phyloP scores from a whole-genome alignment of 2,113 vertebrate species.

The Sporophila hypoxantha region DNA sequence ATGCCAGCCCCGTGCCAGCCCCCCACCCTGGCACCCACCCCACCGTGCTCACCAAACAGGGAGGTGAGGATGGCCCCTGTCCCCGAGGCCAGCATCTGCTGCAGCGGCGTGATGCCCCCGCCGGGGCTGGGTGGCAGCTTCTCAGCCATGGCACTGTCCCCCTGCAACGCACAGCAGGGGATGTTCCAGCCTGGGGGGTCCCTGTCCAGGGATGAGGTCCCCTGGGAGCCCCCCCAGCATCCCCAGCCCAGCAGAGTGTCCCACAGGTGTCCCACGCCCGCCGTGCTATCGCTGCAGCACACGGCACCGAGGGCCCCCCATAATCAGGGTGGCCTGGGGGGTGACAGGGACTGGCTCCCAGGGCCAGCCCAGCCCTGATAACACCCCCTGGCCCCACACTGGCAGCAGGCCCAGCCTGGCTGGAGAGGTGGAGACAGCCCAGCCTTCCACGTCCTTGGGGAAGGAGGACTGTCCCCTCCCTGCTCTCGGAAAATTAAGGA shows the following conservation, averaged over 20 bases:
- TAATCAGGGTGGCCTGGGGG: background rate
- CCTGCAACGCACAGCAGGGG: conserved; percentile 38
- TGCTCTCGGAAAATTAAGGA: background rate
- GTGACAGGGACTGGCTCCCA: background rate
- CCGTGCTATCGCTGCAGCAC: background rate
- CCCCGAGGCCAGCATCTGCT: conserved; percentile 94
- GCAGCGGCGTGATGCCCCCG: conserved; percentile 82
- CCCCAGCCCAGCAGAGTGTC: background rate
- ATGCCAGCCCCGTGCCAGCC: fast-evolving
- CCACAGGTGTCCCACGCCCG: background rate
- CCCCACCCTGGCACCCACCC: fast-evolving
- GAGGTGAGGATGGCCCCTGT: conserved; percentile 90
- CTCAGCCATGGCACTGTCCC: conserved; percentile 75
- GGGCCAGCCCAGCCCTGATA: background rate
- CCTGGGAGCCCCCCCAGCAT: background rate
- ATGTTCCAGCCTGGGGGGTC: background rate
- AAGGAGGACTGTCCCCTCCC: background rate
- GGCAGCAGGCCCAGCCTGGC: background rate
- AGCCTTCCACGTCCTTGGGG: background rate
- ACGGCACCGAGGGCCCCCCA: background rate
- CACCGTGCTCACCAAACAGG: conserved; percentile 78
- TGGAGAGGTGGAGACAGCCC: background rate
- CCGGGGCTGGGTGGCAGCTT: conserved; percentile 3
- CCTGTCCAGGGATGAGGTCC: background rate
- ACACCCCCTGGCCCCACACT: background rate